A percentile compares a stretch with the other conserved stretches of the same genome.
phyloP scores from a whole-genome alignment of 2,113 vertebrate genomes.

The Pelobates fuscus region DNA sequence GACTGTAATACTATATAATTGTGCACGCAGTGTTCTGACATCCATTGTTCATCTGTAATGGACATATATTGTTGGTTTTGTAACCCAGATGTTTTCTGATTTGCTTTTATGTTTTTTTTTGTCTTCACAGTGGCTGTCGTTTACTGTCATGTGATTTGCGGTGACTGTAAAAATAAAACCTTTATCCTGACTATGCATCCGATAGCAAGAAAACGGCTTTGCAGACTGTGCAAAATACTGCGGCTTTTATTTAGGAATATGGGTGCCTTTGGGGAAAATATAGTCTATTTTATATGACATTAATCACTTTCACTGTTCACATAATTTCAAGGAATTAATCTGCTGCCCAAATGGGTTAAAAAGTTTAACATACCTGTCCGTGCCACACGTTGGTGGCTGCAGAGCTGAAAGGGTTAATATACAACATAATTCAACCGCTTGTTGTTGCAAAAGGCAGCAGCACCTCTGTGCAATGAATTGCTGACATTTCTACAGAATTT shows the following conservation, averaged over 20 bases:
- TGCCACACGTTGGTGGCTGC: not conserved
- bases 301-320: too few species aligned
- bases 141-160: constrained; percentile 67
- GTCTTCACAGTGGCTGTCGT: constrained; percentile 67
- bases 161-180: not conserved
- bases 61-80: too few species aligned
- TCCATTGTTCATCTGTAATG: too few species aligned
- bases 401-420: not conserved
- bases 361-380: not conserved
- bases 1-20: too few species aligned
- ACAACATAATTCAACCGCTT: not conserved
- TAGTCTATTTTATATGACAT: too few species aligned
- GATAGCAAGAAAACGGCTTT: not conserved
- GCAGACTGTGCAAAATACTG: not conserved
- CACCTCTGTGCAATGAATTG: not conserved
- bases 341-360: not conserved
- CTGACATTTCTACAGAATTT: not conserved
- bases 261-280: constrained; percentile 6
- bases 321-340: too few species aligned
- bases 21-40: too few species aligned
- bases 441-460: not conserved
- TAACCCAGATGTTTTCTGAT: too few species aligned
- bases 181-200: not conserved
- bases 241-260: not conserved
- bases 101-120: constrained; percentile 6